phyloP scores from a whole-genome alignment of 1,140 invertebrate genomes.

The Agrypnia vestita region DNA sequence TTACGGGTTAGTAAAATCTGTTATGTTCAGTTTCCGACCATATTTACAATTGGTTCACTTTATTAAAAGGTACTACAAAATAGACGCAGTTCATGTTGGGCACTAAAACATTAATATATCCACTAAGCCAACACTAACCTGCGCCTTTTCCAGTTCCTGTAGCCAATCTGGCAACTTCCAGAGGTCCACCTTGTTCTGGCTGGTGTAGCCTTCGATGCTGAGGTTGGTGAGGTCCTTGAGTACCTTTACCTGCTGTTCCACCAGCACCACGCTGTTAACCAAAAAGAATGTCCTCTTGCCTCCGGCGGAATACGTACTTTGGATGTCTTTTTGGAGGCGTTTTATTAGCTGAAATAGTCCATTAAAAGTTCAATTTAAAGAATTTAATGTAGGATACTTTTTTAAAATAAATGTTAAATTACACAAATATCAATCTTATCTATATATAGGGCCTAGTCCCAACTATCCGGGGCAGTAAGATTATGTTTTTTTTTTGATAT shows the following conservation, averaged over 20 bases:
- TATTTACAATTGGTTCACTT: too few species aligned
- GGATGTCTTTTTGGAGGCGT: conserved; percentile 63
- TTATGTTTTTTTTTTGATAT: too few species aligned
- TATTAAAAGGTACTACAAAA: too few species aligned
- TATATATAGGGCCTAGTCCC: too few species aligned
- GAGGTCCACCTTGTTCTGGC: conserved; percentile 78
- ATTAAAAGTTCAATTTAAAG: conserved; percentile 49
- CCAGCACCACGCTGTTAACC: conserved; percentile 87
- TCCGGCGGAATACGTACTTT: conserved; percentile 72
- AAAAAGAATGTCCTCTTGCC: conserved; percentile 84
- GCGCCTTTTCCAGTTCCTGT: conserved; percentile 75
- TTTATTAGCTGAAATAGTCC: conserved; percentile 63
- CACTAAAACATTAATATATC: too few species aligned
- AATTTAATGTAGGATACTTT: too few species aligned
- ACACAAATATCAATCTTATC: too few species aligned
- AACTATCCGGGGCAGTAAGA: too few species aligned
- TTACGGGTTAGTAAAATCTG: too few species aligned
- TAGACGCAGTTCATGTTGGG: too few species aligned
- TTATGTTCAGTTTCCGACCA: too few species aligned
- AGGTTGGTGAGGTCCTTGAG: conserved; percentile 73
- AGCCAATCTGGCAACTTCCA: conserved; percentile 81
- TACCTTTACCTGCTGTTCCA: conserved; percentile 82
- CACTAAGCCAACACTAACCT: conserved; percentile 67
- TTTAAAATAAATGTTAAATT: too few species aligned
- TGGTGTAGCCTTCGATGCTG: conserved; percentile 72